A percentile compares a stretch with the other conserved stretches of the same genome.
These are phyloP conservation scores for Egretta garzetta DNA, from an alignment of 2,113 vertebrate genomes.

Conservation along the genomic window DNA sequence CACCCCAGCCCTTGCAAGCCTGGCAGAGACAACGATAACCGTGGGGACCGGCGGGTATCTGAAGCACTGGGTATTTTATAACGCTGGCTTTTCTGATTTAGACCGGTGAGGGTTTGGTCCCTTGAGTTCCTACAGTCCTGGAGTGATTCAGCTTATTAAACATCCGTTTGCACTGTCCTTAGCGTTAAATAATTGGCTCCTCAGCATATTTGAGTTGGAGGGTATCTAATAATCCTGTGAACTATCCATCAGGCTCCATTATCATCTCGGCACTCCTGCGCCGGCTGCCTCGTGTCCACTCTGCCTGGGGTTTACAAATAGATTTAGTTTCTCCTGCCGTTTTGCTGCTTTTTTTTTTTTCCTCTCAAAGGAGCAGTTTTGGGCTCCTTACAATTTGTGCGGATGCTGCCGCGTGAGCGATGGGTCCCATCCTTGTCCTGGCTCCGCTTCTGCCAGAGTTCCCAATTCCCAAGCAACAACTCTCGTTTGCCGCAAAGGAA, in stretches of 20 bases:
- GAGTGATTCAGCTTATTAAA: constrained; percentile 6
- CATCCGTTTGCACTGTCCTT: neutral
- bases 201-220: constrained; percentile 40
- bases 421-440: neutral
- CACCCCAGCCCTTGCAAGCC: neutral
- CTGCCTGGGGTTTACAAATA: constrained; percentile 27
- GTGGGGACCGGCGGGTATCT: rapidly evolving
- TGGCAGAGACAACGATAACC: neutral
- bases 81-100: neutral
- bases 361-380: neutral
- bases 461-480: neutral
- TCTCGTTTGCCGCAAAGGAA: constrained; percentile 59
- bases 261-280: neutral
- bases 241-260: constrained; percentile 13
- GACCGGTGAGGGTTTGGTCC: neutral
- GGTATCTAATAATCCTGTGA: neutral
- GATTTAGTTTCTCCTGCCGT: neutral
- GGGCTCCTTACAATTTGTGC: neutral
- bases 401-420: neutral
- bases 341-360: neutral
- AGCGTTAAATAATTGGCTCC: constrained; percentile 38
- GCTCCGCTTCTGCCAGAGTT: neutral
- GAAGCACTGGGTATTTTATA: rapidly evolving
- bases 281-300: neutral
- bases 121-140: neutral